Percentiles rank a stretch among this genome's conserved stretches.
Conservation (phyloP, 1,140 invertebrate species). For the Pomacea maculata region DNA sequence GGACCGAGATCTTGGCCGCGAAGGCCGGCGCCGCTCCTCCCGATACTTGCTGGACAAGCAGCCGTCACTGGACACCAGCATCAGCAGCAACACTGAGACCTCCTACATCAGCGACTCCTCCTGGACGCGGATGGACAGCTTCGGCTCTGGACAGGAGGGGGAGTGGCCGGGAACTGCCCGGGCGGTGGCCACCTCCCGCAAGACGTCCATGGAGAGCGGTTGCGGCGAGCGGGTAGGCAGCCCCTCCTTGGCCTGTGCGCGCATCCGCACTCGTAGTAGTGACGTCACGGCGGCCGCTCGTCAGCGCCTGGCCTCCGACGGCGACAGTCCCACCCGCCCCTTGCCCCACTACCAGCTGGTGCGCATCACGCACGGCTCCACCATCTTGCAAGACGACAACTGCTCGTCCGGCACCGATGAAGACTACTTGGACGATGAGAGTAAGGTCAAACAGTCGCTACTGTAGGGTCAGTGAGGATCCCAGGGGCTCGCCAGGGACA, state of each 20-base stretch:
- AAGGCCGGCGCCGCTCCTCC: conserved; percentile 12
- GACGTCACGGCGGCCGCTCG: conserved; percentile 1
- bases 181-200: not conserved
- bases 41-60: conserved; percentile 23
- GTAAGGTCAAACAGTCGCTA: conserved; percentile 30
- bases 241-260: not conserved
- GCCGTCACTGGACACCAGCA: conserved; percentile 30
- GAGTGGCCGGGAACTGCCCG: conserved; percentile 13
- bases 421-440: conserved; percentile 29
- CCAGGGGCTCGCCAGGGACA: not conserved
- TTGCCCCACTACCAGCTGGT: not conserved
- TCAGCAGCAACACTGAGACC: conserved; percentile 35
- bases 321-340: not conserved
- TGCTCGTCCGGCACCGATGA: conserved; percentile 18
- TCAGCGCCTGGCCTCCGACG: not conserved
- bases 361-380: not conserved
- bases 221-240: conserved; percentile 8
- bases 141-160: conserved; percentile 16
- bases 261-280: conserved; percentile 2
- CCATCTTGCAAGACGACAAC: not conserved
- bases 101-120: conserved; percentile 39
- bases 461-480: conserved; percentile 8
- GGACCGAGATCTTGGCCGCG: conserved; percentile 5
- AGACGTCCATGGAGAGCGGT: conserved; percentile 16
- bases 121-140: conserved; percentile 29